A percentile compares a stretch with the other conserved stretches of the same genome.
Conservation (phyloP, 2,888 invertebrate species). For the Boloria euphrosyne region DNA sequence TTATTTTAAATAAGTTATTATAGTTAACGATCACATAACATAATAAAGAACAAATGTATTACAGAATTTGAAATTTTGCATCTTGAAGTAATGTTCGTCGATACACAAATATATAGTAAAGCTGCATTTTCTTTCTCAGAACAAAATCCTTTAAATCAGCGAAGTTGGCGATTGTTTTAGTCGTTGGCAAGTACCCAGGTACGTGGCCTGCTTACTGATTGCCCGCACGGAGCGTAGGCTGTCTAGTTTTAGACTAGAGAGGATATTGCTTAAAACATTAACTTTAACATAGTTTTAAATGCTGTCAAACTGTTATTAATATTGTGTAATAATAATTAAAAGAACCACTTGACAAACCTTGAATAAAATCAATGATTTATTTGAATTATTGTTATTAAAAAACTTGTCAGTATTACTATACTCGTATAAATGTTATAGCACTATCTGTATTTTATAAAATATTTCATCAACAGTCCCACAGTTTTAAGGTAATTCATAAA, state of each 20-base stretch:
- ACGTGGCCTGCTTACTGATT: constrained; percentile 43
- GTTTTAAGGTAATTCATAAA: background rate
- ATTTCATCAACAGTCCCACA: too few relatives aligned
- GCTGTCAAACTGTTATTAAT: too few relatives aligned
- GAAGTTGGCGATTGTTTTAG: constrained; percentile 43
- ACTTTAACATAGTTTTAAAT: background rate
- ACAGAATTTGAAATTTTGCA: background rate
- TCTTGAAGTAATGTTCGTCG: constrained; percentile 8
- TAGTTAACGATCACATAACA: too few relatives aligned
- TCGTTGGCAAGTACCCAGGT: constrained; percentile 42
- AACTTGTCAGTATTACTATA: too few relatives aligned
- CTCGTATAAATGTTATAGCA: too few relatives aligned
- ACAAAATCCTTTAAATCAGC: constrained; percentile 31
- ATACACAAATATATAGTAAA: background rate
- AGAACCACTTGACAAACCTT: too few relatives aligned
- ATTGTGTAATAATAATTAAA: too few relatives aligned
- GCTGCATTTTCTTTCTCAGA: constrained; percentile 6
- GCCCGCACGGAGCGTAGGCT: constrained; percentile 24
- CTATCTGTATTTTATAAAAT: too few relatives aligned
- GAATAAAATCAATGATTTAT: too few relatives aligned
- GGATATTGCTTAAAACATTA: constrained; percentile 15
- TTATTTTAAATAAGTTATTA: too few relatives aligned
- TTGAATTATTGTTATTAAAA: too few relatives aligned
- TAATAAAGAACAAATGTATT: background rate
- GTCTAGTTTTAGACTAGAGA: constrained; percentile 25